Base-by-base conservation (phyloP, 2,888 invertebrate species). In the Aleiodes alternator region DNA sequence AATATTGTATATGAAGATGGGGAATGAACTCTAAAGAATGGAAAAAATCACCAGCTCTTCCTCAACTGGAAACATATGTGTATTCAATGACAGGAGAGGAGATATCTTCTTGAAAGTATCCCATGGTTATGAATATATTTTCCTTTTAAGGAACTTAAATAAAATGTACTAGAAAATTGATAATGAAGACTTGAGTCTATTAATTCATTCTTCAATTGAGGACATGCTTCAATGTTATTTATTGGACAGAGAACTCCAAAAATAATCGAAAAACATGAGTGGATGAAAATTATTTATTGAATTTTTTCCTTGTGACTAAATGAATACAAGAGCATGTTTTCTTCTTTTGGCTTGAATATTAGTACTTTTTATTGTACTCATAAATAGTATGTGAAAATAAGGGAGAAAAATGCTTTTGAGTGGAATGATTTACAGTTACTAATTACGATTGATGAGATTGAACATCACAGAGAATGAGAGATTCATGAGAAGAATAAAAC, bases 251-350 rank as follows among this genome's bases (percentile, higher is more conserved):
- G 56, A 50, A 74, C 34, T 14, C 8, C 53, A 71, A 14, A 74
- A 64, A 51, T 51, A 50, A 31, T 51, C 6, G 6, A 6, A 34
- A 6, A 34, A 34, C 23, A 56, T 16, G 14, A 38, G 43, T 61
- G 38, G 11, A 43, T 81, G 81, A 76, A 84, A 84, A 80, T 84
- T 87, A 88, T 88, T 87, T 88, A 88, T 88, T 88, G 80, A 84
- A 86, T 85, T 86, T 80, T 84, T 82, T 34, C 6, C 4, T 86
- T 86, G 84, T 84, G 86, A 86, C 82, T 84, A 84, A 87, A 86
- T 85, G 83, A 12, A 31, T 34, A 34, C 3, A 4, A 4, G 34
- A 34, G 34, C 34, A 34, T 34, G 6, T 34, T 34, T 34, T 48
- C 11, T 51, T 51, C 14, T 2, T 51, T 51, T 51, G 8, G 12